These are phyloP conservation scores for Epirrita christyi DNA, from an alignment of 2,888 invertebrate genomes.

Conservation along the genomic window DNA sequence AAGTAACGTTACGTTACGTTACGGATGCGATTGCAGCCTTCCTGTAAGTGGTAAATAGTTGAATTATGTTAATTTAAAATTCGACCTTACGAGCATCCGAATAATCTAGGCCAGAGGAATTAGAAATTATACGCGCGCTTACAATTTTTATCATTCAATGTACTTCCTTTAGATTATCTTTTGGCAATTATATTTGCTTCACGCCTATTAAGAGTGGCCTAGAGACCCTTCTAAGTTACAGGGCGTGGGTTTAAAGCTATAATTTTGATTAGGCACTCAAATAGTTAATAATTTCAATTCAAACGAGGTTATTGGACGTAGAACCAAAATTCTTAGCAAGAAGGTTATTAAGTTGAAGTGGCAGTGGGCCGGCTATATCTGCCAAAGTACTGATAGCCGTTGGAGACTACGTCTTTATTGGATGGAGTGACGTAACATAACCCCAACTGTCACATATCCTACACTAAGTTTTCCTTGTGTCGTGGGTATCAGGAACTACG, in stretches of 20 bases:
- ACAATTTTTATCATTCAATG: slow-evolving; percentile 30
- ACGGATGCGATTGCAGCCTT: slow-evolving; percentile 39
- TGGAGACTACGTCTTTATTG: too few relatives aligned
- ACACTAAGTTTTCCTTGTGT: too few relatives aligned
- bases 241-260: not conserved
- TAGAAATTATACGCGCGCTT: slow-evolving; percentile 34
- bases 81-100: slow-evolving; percentile 43
- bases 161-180: slow-evolving; percentile 32
- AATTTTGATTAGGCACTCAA: not conserved
- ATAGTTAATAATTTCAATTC: too few relatives aligned
- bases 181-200: slow-evolving; percentile 16
- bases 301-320: too few relatives aligned
- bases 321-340: too few relatives aligned
- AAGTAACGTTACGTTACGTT: slow-evolving; percentile 35
- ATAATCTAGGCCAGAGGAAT: slow-evolving; percentile 31
- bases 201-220: slow-evolving; percentile 14
- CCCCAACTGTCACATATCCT: too few relatives aligned
- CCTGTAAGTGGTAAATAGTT: slow-evolving; percentile 38
- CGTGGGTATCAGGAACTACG: too few relatives aligned
- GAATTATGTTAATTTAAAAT: slow-evolving; percentile 33
- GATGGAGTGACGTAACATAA: too few relatives aligned
- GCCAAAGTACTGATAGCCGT: too few relatives aligned
- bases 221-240: slow-evolving; percentile 12
- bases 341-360: too few relatives aligned
- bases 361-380: too few relatives aligned